Base-by-base conservation (phyloP, 2,888 invertebrate genomes). In the Mimachlamys varia region DNA sequence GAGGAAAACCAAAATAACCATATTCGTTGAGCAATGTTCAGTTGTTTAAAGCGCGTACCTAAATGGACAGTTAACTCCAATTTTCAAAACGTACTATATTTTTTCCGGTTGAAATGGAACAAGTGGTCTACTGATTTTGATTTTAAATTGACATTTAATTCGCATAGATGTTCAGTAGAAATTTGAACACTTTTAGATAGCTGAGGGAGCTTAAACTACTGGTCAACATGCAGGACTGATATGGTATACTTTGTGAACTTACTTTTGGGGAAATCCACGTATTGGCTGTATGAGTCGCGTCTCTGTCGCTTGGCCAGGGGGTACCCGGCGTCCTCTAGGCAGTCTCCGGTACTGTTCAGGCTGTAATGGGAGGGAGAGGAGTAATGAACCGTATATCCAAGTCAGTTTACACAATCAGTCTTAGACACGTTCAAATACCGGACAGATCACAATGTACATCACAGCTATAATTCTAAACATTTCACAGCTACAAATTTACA, bases 241-340 rank as follows among this genome's bases (percentile, higher is more conserved):
- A 7, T 44, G 4, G 44, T 44, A 7, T 3, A 44, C 3, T 44
- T 44, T 7, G 44, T 44, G 17, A 22, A 58, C 55, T 89, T 92
- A 94, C 94, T 92, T 92, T 93, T 94, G n/a, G 92, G 93, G 87
- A 90, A 90, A 7, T 93, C 91, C 55, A 91, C 89, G 44, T 90
- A 91, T 44, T 92, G 92, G 17, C 90, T 90, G 88, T 89, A 94
- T 0, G 94, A 93, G 55, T 95, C 95, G 33, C 92, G 92, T 44
- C 95, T 89, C 17, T 94, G 92, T 88, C 94, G 92, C 76, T 95
- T 95, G 0, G 93, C 90, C 0, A 93, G 92, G 10, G 94, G 94
- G 44, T 53, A 91, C 27, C 92, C 91, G 53, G 93, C 90, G 62
- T 93, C 93, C 89, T 94, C 95, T 53, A 93, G 93, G 17, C 92